phyloP scores from a whole-genome alignment of 2,113 vertebrate species.

The Pedionomus torquatus region DNA sequence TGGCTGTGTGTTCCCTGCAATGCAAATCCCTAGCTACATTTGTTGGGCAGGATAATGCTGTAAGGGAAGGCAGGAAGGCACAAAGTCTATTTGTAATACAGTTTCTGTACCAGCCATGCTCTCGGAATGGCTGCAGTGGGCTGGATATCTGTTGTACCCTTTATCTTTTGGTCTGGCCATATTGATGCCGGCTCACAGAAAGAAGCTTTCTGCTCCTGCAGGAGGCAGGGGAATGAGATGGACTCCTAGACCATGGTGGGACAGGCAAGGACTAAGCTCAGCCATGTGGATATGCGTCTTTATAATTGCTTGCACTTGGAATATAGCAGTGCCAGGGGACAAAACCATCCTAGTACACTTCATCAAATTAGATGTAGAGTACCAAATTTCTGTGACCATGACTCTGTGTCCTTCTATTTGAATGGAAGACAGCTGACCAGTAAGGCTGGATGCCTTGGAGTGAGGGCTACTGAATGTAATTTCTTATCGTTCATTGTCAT shows the following conservation, averaged over 20 bases:
- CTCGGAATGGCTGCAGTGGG: fast-evolving
- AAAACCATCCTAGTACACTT: not conserved
- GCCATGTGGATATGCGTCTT: not conserved
- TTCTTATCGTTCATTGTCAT: not conserved
- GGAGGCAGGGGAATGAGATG: not conserved
- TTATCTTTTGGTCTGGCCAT: not conserved
- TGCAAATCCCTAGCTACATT: not conserved
- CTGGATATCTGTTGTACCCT: not conserved
- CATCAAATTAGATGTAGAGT: not conserved
- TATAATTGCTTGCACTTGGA: not conserved
- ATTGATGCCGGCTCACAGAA: not conserved
- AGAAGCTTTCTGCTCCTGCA: not conserved
- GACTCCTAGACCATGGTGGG: not conserved
- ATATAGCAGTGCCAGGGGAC: not conserved
- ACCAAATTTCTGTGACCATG: not conserved
- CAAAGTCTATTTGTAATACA: not conserved
- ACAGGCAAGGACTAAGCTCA: not conserved
- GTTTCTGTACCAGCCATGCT: fast-evolving
- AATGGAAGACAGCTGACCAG: not conserved
- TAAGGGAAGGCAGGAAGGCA: not conserved
- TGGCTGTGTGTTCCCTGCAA: not conserved
- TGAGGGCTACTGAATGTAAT: not conserved
- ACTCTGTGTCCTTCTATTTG: not conserved
- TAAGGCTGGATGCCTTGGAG: not conserved
- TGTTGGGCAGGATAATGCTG: not conserved